Conservation (phyloP, 2,113 vertebrate species). For the Tichodroma muraria region DNA sequence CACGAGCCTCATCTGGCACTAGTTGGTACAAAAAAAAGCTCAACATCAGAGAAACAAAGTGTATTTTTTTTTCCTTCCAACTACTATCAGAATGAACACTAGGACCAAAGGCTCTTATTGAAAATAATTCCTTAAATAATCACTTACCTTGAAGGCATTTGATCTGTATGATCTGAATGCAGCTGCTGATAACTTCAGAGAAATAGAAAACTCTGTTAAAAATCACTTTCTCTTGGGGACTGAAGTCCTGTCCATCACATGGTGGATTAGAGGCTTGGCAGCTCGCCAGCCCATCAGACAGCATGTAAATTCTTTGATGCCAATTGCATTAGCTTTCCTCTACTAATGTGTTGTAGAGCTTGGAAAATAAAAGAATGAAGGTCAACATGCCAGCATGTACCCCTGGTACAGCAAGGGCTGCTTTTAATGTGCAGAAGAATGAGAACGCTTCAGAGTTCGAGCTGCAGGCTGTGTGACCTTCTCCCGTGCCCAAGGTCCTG, state of each 20-base stretch:
- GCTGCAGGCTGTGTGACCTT: constrained; percentile 40
- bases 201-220: constrained; percentile 48
- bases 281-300: constrained; percentile 30
- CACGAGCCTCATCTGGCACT: not conserved
- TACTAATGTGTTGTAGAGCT: constrained; percentile 58
- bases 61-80: not conserved
- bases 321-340: constrained; percentile 59
- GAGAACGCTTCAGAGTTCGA: not conserved
- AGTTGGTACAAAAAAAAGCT: not conserved
- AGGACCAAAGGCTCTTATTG: not conserved
- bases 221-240: constrained; percentile 36
- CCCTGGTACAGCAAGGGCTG: constrained; percentile 14
- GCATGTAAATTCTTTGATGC: constrained; percentile 64
- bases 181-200: constrained; percentile 54
- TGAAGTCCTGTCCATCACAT: constrained; percentile 46
- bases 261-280: constrained; percentile 58
- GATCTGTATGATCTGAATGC: constrained; percentile 49
- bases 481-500: not conserved
- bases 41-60: not conserved
- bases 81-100: not conserved
- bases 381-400: constrained; percentile 43
- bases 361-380: constrained; percentile 66
- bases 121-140: constrained; percentile 66
- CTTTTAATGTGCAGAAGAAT: constrained; percentile 44
- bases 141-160: constrained; percentile 41